phyloP scores from a whole-genome alignment of 1,140 invertebrate genomes.

The Ceratina australensis region DNA sequence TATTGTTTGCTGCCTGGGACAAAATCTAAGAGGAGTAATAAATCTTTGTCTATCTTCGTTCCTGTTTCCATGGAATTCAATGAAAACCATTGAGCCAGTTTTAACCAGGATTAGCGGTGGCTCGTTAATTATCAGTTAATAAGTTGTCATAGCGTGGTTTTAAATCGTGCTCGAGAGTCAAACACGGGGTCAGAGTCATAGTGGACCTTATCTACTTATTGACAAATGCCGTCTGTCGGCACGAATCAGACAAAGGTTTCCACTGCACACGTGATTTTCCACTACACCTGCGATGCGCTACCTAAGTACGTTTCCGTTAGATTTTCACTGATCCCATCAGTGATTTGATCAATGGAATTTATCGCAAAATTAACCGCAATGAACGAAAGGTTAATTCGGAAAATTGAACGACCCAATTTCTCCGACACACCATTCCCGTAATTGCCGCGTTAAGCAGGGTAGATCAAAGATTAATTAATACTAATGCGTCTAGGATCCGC shows the following conservation, averaged over 20 bases:
- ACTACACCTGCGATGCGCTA: background rate
- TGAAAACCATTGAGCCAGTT: background rate
- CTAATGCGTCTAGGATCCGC: conserved; percentile 4
- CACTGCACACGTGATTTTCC: conserved; percentile 11
- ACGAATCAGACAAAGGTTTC: background rate
- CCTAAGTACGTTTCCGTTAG: background rate
- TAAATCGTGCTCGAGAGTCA: background rate
- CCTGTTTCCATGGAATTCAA: too few relatives aligned
- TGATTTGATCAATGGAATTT: conserved; percentile 8
- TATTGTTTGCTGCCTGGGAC: too few relatives aligned
- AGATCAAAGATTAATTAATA: conserved; percentile 50
- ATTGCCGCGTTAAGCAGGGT: conserved; percentile 37
- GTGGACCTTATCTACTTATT: conserved; percentile 15
- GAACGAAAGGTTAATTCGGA: conserved; percentile 37
- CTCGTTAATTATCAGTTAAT: too few relatives aligned
- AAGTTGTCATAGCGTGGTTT: background rate
- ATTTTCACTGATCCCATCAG: background rate
- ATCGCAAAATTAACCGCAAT: conserved; percentile 36
- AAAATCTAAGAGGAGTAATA: too few relatives aligned
- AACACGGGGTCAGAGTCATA: background rate
- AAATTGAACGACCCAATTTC: conserved; percentile 53
- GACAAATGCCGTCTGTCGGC: background rate
- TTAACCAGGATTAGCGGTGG: too few relatives aligned
- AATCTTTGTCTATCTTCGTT: too few relatives aligned
- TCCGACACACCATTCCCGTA: conserved; percentile 7